phyloP scores from a whole-genome alignment of 1,140 invertebrate genomes.

The Aleiodes sp. region DNA sequence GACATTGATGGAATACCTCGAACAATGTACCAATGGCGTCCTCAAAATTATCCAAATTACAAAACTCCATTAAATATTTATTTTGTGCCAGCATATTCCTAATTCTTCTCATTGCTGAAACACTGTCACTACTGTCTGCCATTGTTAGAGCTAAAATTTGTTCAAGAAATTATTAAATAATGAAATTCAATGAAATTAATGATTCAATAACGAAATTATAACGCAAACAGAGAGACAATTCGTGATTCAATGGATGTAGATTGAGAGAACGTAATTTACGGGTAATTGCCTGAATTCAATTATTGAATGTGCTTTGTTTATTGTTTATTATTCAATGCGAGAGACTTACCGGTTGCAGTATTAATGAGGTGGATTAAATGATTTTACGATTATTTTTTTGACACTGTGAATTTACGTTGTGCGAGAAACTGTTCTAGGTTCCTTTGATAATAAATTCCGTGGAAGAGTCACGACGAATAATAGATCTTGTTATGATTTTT shows the following conservation, averaged over 20 bases:
- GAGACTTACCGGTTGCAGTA: neutral
- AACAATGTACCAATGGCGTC: slow-evolving; percentile 38
- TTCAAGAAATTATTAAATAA: neutral
- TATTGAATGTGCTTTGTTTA: neutral
- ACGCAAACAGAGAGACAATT: neutral
- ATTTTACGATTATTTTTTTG: too few species aligned
- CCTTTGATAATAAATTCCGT: neutral
- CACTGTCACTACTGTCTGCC: slow-evolving; percentile 24
- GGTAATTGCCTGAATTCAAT: neutral
- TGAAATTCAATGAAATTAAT: neutral
- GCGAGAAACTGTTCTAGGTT: neutral
- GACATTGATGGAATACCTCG: too few species aligned
- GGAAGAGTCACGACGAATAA: slow-evolving; percentile 8
- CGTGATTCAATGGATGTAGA: neutral
- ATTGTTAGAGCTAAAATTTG: slow-evolving; percentile 16
- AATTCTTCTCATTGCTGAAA: slow-evolving; percentile 26
- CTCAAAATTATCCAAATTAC: slow-evolving; percentile 41
- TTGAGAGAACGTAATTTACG: too few species aligned
- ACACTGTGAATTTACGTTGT: neutral
- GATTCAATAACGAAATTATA: neutral
- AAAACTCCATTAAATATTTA: slow-evolving; percentile 35
- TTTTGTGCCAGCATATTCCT: slow-evolving; percentile 31
- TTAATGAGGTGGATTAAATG: too few species aligned
- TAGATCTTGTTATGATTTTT: slow-evolving; percentile 7
- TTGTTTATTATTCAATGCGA: neutral